Evolutionary conservation across 2,888 invertebrate genomes (phyloP).

Genomic region (Lasioglossum vierecki): DNA sequence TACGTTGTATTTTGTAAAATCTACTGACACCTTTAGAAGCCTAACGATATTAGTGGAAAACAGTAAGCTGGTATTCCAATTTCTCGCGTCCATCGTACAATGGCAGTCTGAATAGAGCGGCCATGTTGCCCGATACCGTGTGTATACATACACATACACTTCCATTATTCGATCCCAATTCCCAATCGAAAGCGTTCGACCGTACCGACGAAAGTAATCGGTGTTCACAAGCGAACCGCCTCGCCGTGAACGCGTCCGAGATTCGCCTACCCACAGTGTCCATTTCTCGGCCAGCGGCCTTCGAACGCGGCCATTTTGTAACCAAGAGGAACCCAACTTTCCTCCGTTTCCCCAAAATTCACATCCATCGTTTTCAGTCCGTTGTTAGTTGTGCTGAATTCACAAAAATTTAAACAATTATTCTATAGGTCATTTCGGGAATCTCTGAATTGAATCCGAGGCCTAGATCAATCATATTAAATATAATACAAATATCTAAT

Average conservation of each 20-base stretch:
- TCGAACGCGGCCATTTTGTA: background rate
- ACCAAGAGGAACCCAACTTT: background rate
- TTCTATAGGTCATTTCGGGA: background rate
- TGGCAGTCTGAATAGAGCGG: slow-evolving; percentile 39
- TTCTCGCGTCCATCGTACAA: slow-evolving; percentile 3
- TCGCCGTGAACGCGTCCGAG: background rate
- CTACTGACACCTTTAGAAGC: background rate
- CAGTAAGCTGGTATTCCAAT: background rate
- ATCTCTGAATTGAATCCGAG: background rate
- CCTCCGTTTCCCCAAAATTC: background rate
- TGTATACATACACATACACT: background rate
- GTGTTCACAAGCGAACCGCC: slow-evolving; percentile 16
- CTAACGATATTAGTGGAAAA: background rate
- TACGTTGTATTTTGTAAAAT: background rate
- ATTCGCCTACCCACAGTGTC: slow-evolving; percentile 18
- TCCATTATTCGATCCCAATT: slow-evolving; percentile 36
- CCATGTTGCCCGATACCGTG: slow-evolving; percentile 22
- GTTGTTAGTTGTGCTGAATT: background rate
- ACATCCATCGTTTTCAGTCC: background rate
- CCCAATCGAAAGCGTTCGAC: slow-evolving; percentile 13
- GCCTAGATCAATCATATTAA: background rate
- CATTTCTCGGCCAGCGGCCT: slow-evolving; percentile 15
- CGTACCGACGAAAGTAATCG: slow-evolving; percentile 26
- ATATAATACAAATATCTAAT: background rate
- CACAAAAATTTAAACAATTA: background rate